Base-by-base conservation (phyloP, 2,888 invertebrate genomes). In the Philopedon plagiatum region DNA sequence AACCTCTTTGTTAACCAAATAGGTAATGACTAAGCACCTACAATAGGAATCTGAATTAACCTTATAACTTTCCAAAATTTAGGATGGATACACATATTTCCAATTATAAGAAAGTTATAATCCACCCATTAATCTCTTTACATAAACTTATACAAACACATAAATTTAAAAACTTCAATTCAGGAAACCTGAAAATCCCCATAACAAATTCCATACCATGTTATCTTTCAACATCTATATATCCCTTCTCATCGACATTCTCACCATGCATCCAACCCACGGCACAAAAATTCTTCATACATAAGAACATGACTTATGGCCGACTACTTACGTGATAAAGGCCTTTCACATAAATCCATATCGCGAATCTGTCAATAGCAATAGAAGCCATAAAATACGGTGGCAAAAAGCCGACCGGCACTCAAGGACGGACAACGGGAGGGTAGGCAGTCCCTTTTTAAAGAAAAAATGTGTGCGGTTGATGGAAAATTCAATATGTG, bases 301-400 rank as follows among this genome's bases (percentile, higher is more conserved):
- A 13, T 46, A 65, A 44, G 18, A 34, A 44, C 66, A 74, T 71
- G 61, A 71, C 63, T 73, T 66, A 70, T 63, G 57, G 32, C 29
- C 72, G 72, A 76, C 71, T 64, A 67, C 70, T 75, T 76, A 74
- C 76, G 77, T 76, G 78, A 76, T 79, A 80, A 78, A 77, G 75
- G 77, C 76, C 75, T 73, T 66, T 66, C 57, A 66, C 76, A 80
- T 81, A 81, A 80, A 81, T 81, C 79, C 75, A 73, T 76, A 78
- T 77, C 78, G 79, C 76, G 77, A 77, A 80, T 78, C 81, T 83
- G 84, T 84, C 84, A 84, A 84, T 84, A 83, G 80, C 84, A 84
- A 81, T 81, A 80, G 78, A 77, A 73, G 80, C 81, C 75, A 83
- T 84, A 84, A 84, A n/a, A 84, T 84, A 81, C 81, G 81, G 80